Percentiles rank a stretch among this genome's conserved stretches.
Conservation (phyloP, 2,888 invertebrate species). For the Plusia festucae region DNA sequence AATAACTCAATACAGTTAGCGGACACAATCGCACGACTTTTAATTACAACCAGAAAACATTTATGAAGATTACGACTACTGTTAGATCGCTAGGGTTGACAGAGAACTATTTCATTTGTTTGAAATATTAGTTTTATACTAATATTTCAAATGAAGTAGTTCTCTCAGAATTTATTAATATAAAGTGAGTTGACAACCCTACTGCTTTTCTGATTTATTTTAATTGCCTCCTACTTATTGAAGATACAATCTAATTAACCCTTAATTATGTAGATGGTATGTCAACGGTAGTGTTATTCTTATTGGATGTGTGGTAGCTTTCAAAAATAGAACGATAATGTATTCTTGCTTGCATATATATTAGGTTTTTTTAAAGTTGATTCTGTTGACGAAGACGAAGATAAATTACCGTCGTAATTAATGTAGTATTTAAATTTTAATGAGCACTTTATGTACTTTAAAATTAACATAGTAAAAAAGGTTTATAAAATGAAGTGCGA, state of each 20-base stretch:
- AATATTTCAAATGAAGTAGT: no score
- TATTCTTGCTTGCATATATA: background rate
- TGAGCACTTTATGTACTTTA: no score
- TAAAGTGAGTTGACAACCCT: background rate
- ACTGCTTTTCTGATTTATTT: conserved; percentile 4
- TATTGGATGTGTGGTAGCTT: background rate
- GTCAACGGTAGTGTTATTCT: background rate
- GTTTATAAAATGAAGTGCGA: no score
- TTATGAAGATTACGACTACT: conserved; percentile 58
- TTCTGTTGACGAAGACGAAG: background rate
- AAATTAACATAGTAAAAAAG: no score
- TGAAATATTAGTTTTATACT: background rate
- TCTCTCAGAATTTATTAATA: background rate
- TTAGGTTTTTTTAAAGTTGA: background rate
- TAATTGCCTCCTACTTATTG: background rate
- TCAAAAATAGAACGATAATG: background rate
- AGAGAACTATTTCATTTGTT: background rate
- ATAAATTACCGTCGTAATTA: background rate
- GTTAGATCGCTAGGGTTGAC: conserved; percentile 40
- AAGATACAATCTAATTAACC: background rate
- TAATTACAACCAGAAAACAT: conserved; percentile 64
- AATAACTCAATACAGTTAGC: conserved; percentile 70
- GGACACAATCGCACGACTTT: conserved; percentile 63
- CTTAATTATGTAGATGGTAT: background rate
- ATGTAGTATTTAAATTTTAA: background rate